phyloP scores from a whole-genome alignment of 2,888 invertebrate genomes.

The Synergus gifuensis region DNA sequence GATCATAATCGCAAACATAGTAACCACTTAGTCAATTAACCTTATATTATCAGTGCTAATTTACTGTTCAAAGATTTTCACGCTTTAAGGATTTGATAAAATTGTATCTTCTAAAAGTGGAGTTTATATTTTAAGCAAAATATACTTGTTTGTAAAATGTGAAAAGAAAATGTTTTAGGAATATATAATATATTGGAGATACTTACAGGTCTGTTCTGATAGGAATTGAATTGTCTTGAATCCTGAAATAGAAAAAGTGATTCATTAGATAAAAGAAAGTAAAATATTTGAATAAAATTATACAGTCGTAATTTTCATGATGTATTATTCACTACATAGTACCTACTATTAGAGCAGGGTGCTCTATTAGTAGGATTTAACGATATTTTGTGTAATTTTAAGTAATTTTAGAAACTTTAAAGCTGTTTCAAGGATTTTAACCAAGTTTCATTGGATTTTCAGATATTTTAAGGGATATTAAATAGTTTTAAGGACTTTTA shows the following conservation, averaged over 20 bases:
- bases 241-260: slow-evolving; percentile 9
- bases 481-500: too few species aligned
- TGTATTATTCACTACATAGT: neutral
- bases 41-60: slow-evolving; percentile 7
- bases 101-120: too few species aligned
- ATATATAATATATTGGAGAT: neutral
- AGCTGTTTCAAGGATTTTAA: too few species aligned
- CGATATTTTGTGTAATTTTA: too few species aligned
- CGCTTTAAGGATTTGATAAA: too few species aligned
- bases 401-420: too few species aligned
- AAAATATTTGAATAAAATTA: neutral
- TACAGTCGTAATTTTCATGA: neutral
- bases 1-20: slow-evolving; percentile 11
- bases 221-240: neutral
- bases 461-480: too few species aligned
- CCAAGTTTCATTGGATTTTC: too few species aligned
- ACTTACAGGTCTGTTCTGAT: neutral
- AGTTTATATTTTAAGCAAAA: too few species aligned
- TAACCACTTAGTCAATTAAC: slow-evolving; percentile 6
- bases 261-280: neutral
- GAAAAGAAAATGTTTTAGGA: neutral
- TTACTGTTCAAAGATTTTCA: slow-evolving; percentile 11
- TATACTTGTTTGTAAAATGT: neutral
- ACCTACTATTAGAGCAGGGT: too few species aligned
- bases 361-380: too few species aligned